Base-by-base conservation (phyloP, 2,113 vertebrate species). In the Trichechus manatus region DNA sequence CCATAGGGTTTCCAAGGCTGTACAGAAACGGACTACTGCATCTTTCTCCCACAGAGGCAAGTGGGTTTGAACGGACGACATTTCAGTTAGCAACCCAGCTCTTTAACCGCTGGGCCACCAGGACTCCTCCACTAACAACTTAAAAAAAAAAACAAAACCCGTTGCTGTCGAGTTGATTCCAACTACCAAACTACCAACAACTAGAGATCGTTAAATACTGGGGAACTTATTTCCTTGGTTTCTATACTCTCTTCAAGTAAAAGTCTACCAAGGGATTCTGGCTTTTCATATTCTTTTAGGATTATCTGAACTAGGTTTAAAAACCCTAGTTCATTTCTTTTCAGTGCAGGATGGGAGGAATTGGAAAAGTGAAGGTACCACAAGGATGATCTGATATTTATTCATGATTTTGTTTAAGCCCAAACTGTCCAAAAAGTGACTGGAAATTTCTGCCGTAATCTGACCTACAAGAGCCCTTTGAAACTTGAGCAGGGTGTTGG, bases 401-500 rank as follows among this genome's bases (percentile, higher is more conserved):
- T 81, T 68, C n/a, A 27, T 86, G 64, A 59, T 96, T 96, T 88
- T 89, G 20, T 53, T 92, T 82, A 66, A 95, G 63, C 27, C 44
- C 23, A 29, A 85, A 91, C 6, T 85, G 47, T 88, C 20, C 59
- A 88, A 91, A 93, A 64, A 88, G 72, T 61, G 87, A 77, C 39
- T 61, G 91, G 94, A 93, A 95, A 95, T 92, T 95, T 96, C 72
- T 95, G 85, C 78, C 25, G 33, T 27, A 33, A 83, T 89, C 50
- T 97, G 91, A 96, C 77, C 77, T 94, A 82, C 36, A 27, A 50
- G 64, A 75, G 47, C n/a, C 47, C 78, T 92, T 66, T 84, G 70
- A 85, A 89, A 88, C 11, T 23, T 29, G 22, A 36, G 36, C 64
- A 93, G 70, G 17, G 56, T 56, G 42, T 87, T 56, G 96, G 88